These are phyloP conservation scores for Diogma glabrata DNA, from an alignment of 2,888 invertebrate genomes.

Conservation along the genomic window DNA sequence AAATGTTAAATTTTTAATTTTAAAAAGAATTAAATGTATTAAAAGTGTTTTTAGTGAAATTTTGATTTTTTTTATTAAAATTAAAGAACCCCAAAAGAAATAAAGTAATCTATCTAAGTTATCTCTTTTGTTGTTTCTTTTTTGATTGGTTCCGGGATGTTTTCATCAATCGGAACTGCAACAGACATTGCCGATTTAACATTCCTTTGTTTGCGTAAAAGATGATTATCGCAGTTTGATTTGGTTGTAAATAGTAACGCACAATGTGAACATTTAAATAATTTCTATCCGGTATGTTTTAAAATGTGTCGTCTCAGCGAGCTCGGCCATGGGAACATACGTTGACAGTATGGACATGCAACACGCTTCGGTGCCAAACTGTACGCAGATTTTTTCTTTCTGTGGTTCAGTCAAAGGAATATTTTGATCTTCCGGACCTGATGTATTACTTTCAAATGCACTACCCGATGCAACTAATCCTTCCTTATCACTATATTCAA, in stretches of 20 bases:
- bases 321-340: slow-evolving; percentile 95
- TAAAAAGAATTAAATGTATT: too few species aligned
- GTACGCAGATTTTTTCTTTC: slow-evolving; percentile 87
- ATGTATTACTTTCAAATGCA: slow-evolving; percentile 72
- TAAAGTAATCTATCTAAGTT: slow-evolving; percentile 24
- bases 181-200: slow-evolving; percentile 37
- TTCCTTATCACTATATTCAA: slow-evolving; percentile 50
- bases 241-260: slow-evolving; percentile 91
- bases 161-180: slow-evolving; percentile 38
- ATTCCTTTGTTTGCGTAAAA: slow-evolving; percentile 74
- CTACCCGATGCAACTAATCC: slow-evolving; percentile 66
- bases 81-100: too few species aligned
- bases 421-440: slow-evolving; percentile 61
- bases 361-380: slow-evolving; percentile 90
- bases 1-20: too few species aligned
- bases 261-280: slow-evolving; percentile 89
- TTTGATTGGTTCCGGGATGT: slow-evolving; percentile 34
- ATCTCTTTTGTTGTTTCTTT: slow-evolving; percentile 30
- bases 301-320: slow-evolving; percentile 83
- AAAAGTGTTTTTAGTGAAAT: too few species aligned
- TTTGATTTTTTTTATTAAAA: too few species aligned
- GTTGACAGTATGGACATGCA: slow-evolving; percentile 82
- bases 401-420: slow-evolving; percentile 25
- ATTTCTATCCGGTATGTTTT: slow-evolving; percentile 94
- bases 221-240: slow-evolving; percentile 91